Conservation (phyloP, 1,140 invertebrate genomes). For the Pseudoatta argentina region DNA sequence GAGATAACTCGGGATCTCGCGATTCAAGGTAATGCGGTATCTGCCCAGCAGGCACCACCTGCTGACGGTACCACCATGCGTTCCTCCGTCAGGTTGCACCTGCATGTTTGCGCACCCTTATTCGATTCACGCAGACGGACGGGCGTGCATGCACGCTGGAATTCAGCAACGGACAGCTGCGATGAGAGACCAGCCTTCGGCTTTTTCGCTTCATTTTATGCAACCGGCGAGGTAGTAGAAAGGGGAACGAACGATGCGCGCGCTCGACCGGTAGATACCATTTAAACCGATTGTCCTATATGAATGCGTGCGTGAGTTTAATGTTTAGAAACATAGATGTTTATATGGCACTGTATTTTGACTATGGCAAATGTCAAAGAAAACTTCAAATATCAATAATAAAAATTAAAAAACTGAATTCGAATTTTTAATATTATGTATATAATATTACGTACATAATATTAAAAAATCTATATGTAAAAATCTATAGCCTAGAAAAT, state of each 20-base stretch:
- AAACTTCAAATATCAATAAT: not conserved
- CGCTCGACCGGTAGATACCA: conserved; percentile 40
- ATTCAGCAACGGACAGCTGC: conserved; percentile 73
- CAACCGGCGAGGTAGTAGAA: conserved; percentile 45
- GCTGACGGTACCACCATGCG: conserved; percentile 46
- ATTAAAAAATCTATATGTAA: too few relatives aligned
- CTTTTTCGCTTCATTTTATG: conserved; percentile 70
- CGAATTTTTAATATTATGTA: too few relatives aligned
- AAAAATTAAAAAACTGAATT: not conserved
- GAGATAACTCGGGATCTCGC: conserved; percentile 38
- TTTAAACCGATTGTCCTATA: conserved; percentile 59
- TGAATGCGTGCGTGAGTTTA: conserved; percentile 18
- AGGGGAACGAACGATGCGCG: conserved; percentile 19
- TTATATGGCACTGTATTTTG: not conserved
- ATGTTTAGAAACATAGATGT: not conserved
- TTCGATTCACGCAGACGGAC: conserved; percentile 47
- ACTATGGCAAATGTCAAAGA: not conserved
- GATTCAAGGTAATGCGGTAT: conserved; percentile 42
- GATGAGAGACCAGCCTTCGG: conserved; percentile 60
- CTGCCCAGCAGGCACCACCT: conserved; percentile 69
- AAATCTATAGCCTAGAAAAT: too few relatives aligned
- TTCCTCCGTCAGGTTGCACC: conserved; percentile 71
- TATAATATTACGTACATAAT: too few relatives aligned
- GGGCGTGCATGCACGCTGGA: conserved; percentile 52
- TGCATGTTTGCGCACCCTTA: conserved; percentile 68